Conservation (phyloP, 1,140 invertebrate species). For the Neomicropteryx cornuta region DNA sequence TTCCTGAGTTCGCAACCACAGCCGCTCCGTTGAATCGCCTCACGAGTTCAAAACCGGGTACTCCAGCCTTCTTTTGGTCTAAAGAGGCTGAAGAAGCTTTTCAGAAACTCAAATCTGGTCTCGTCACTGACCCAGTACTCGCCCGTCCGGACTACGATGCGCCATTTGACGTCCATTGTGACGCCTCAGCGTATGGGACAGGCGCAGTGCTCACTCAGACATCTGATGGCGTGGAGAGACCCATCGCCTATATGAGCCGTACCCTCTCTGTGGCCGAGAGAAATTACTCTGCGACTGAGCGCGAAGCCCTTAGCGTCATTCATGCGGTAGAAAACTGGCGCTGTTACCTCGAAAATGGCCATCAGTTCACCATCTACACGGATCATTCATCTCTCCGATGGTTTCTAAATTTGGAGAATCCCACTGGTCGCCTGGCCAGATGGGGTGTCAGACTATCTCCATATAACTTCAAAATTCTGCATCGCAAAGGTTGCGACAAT, state of each 20-base stretch:
- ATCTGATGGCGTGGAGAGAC: conserved; percentile 7
- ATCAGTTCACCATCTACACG: conserved; percentile 26
- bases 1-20: conserved; percentile 15
- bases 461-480: conserved; percentile 12
- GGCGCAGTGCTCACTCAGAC: conserved; percentile 16
- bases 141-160: conserved; percentile 14
- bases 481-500: conserved; percentile 18
- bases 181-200: conserved; percentile 12
- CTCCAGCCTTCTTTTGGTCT: conserved; percentile 9
- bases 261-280: conserved; percentile 2
- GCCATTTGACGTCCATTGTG: conserved; percentile 13
- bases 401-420: conserved; percentile 11
- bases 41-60: conserved; percentile 9
- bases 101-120: conserved; percentile 8
- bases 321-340: conserved; percentile 28
- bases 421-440: conserved; percentile 11
- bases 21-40: conserved; percentile 15
- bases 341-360: conserved; percentile 27
- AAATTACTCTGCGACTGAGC: conserved; percentile 33
- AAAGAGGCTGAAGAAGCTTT: conserved; percentile 8
- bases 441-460: conserved; percentile 8
- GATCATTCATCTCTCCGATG: conserved; percentile 13
- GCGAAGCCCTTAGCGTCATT: conserved; percentile 35
- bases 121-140: conserved; percentile 14
- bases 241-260: conserved; percentile 9